Percentiles rank a stretch among this genome's conserved stretches.
phyloP scores from a whole-genome alignment of 2,113 vertebrate genomes.

The Ctenomys sociabilis region DNA sequence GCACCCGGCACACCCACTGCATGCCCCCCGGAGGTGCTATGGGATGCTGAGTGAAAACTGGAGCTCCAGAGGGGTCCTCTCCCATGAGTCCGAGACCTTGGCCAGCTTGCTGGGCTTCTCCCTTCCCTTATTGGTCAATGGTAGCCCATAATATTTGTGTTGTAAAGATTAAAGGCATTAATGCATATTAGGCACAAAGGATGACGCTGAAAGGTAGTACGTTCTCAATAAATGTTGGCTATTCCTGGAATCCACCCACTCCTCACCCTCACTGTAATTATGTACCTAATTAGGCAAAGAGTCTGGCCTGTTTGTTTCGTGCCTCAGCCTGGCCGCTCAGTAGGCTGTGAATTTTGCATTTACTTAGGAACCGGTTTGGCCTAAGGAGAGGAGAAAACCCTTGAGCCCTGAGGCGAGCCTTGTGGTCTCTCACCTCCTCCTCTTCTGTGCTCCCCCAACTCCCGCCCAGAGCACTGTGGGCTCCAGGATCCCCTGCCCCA shows the following conservation, averaged over 20 bases:
- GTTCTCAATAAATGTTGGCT: not conserved
- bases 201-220: not conserved
- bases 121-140: not conserved
- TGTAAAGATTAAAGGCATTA: not conserved
- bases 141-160: too few species aligned
- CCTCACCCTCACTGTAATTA: not conserved
- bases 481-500: not conserved
- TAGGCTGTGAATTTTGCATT: not conserved
- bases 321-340: not conserved
- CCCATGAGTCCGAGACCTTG: not conserved
- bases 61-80: not conserved
- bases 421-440: not conserved
- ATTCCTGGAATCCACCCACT: not conserved
- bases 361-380: not conserved
- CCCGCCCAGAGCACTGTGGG: not conserved
- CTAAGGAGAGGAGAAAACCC: not conserved
- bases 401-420: not conserved
- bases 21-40: fast-evolving
- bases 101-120: not conserved
- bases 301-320: fast-evolving
- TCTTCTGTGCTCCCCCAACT: too few species aligned
- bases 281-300: not conserved
- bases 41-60: too few species aligned
- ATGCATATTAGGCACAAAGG: not conserved
- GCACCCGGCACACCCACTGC: fast-evolving